These are phyloP conservation scores for Scaptomyza montana DNA, from an alignment of 1,140 invertebrate species.

Conservation along the genomic window DNA sequence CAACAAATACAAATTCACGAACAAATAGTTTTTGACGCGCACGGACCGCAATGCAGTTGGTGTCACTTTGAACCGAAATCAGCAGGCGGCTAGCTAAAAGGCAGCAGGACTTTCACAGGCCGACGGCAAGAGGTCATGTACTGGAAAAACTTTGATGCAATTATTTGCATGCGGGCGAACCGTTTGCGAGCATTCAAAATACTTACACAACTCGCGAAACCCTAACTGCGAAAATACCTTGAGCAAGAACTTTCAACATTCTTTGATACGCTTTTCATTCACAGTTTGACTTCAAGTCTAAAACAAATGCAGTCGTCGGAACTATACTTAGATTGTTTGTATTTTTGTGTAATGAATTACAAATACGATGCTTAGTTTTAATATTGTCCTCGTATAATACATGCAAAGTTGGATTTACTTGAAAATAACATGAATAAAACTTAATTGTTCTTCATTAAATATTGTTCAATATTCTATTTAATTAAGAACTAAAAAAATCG, in stretches of 20 bases:
- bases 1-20: constrained; percentile 60
- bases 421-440: too few species aligned
- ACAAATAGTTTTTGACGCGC: constrained; percentile 74
- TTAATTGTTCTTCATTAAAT: too few species aligned
- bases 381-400: too few species aligned
- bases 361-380: too few species aligned
- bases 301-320: not conserved
- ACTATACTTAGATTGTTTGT: not conserved
- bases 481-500: too few species aligned
- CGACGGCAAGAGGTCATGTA: constrained; percentile 1
- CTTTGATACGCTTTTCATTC: not conserved
- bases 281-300: not conserved
- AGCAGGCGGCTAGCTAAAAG: constrained; percentile 11
- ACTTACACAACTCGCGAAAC: constrained; percentile 3
- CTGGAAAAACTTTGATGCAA: constrained; percentile 25
- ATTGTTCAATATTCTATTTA: too few species aligned
- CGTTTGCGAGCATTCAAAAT: constrained; percentile 8
- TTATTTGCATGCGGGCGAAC: constrained; percentile 46
- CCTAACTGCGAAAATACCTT: not conserved
- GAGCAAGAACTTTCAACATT: not conserved
- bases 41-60: constrained; percentile 70
- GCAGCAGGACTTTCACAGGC: not conserved
- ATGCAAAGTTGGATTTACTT: too few species aligned
- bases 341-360: too few species aligned
- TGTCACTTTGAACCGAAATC: constrained; percentile 61